phyloP scores from a whole-genome alignment of 2,888 invertebrate genomes.

The Volucella bombylans region DNA sequence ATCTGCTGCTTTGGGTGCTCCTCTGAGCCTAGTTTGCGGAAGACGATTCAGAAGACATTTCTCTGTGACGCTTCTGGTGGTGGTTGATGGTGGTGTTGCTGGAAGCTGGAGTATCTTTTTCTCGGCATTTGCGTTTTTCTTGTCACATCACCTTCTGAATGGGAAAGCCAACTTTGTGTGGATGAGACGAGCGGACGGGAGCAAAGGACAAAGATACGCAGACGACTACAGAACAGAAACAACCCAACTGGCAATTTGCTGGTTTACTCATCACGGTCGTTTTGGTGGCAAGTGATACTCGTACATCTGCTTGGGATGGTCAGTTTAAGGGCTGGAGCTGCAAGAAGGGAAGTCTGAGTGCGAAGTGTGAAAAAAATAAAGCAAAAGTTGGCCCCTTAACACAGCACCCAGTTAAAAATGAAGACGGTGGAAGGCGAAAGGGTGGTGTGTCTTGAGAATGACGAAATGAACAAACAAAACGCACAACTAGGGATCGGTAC shows the following conservation, averaged over 20 bases:
- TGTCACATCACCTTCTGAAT: conserved; percentile 41
- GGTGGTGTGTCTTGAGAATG: conserved; percentile 47
- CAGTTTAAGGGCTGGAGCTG: conserved; percentile 25
- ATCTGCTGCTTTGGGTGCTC: not conserved
- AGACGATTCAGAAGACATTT: conserved; percentile 42
- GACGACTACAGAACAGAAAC: conserved; percentile 18
- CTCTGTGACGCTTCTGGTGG: conserved; percentile 14
- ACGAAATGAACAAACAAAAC: conserved; percentile 64
- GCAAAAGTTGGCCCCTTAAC: conserved; percentile 35
- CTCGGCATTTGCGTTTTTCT: conserved; percentile 41
- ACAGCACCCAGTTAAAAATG: conserved; percentile 1
- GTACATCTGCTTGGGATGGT: conserved; percentile 56
- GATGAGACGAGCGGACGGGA: conserved; percentile 34
- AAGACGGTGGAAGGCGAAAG: conserved; percentile 51
- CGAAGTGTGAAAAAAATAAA: conserved; percentile 61
- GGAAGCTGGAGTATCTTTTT: conserved; percentile 22
- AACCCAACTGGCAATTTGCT: conserved; percentile 61
- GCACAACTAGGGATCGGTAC: conserved; percentile 31
- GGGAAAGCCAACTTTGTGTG: conserved; percentile 33
- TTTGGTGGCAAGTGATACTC: conserved; percentile 62
- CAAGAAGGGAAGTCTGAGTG: conserved; percentile 14
- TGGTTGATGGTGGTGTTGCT: conserved; percentile 6
- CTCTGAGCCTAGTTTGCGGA: conserved; percentile 44
- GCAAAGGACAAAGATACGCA: conserved; percentile 10
- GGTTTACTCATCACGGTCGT: conserved; percentile 63